Evolutionary conservation across 2,888 invertebrate species (phyloP), one percentile per base, ranked within the genome.

Genomic region (Ormyrus rosae): DNA sequence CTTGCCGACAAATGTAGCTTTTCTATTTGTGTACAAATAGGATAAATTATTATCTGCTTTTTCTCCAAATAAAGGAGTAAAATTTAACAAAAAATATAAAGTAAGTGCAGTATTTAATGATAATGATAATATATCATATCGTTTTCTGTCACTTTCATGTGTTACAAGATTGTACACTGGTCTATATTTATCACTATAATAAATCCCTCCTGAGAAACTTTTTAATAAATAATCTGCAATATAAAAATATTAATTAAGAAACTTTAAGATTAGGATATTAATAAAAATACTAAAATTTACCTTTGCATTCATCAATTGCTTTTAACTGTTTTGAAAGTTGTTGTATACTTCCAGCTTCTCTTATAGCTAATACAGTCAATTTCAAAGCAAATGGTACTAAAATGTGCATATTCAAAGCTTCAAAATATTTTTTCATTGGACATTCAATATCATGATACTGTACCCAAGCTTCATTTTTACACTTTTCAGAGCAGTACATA

Each of bases 361-460:
- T 89, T 64, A 92, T 83, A 0, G 93, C 93, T 9, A 90, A 86
- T 45, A 94, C 85, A 4, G 92, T 92, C 5, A 94, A 93, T 86
- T 95, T 93, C 79, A 96, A 87, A 11, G 95, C 94, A n/a, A 95
- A 91, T 45, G 95, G 34, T 34, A 34, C 34, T 34, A 96, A 91
- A 89, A 95, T 95, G 68, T 93, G 93, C 83, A 95, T 34, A 34
- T 93, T 86, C 90, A 94, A 91, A 53, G 91, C 88, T n/a, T 93
- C 87, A 50, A 97, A 88, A 34, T 93, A 91, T 61, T 93, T 92
- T 86, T 96, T 92, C 70, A 96, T 91, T 0, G 92, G 89, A 88
- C 97, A 98, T 91, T 98, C 97, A 82, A 94, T 92, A 82, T 92
- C 91, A 89, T 98, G 98, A 89, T 95, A 96, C 19, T 92, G 91